Percentiles rank a stretch among this genome's conserved stretches.
phyloP scores from a whole-genome alignment of 2,113 vertebrate genomes.

The Tachysurus fulvidraco region DNA sequence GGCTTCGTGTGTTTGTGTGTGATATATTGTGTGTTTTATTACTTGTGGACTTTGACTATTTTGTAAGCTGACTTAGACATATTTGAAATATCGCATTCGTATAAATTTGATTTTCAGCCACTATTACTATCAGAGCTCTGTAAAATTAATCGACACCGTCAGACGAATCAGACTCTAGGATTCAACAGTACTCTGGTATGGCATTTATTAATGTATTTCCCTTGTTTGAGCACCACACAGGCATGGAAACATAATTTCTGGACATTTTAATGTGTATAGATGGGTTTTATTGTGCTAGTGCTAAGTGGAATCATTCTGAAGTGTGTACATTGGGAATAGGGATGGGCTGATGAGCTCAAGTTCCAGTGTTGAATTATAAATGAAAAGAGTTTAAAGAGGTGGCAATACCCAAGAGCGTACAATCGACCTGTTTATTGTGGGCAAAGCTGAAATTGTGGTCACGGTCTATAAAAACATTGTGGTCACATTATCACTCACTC shows the following conservation, averaged over 20 bases:
- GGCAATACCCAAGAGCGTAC: neutral
- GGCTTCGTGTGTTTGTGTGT: neutral
- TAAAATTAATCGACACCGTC: neutral
- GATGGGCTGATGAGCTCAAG: neutral
- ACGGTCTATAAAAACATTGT: too few relatives aligned
- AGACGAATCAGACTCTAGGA: neutral
- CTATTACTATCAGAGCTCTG: neutral
- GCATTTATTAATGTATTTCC: neutral
- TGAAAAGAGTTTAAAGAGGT: neutral
- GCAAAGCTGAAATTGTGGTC: neutral
- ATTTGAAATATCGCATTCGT: too few relatives aligned
- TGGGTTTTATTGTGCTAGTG: neutral
- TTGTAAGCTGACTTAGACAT: neutral
- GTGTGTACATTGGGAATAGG: neutral
- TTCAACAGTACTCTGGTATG: neutral
- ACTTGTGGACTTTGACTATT: neutral
- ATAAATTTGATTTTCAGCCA: neutral
- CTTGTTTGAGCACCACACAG: neutral
- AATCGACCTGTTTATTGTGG: neutral
- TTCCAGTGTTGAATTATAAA: neutral
- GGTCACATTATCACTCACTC: too few relatives aligned
- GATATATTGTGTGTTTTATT: too few relatives aligned
- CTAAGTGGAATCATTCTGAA: neutral
- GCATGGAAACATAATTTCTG: neutral
- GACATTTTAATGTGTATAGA: neutral